Evolutionary conservation across 2,113 vertebrate genomes (phyloP).

Genomic region (Eira barbara): DNA sequence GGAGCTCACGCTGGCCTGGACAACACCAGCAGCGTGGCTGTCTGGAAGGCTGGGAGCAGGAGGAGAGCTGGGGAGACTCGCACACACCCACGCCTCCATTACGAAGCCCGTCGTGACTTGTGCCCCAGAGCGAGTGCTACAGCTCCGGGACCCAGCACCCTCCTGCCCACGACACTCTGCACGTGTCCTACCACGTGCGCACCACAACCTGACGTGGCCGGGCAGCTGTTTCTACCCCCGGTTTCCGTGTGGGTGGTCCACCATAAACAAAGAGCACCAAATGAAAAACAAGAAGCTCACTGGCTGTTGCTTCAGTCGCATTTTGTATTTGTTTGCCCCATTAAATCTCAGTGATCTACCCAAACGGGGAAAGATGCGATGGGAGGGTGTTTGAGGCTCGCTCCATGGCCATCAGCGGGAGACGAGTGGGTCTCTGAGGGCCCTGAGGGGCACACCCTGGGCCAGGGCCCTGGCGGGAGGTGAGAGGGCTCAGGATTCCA

Average conservation of each 20-base stretch:
- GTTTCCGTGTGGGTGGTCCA: not conserved
- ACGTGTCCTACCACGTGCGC: rapidly evolving
- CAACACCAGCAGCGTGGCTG: rapidly evolving
- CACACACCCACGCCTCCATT: rapidly evolving
- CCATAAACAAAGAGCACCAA: rapidly evolving
- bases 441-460: too few species aligned
- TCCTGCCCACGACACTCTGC: not conserved
- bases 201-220: rapidly evolving
- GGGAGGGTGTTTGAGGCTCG: not conserved
- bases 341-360: not conserved
- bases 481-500: rapidly evolving
- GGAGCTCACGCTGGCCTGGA: not conserved
- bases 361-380: not conserved
- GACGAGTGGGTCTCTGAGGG: too few species aligned
- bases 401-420: not conserved
- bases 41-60: not conserved
- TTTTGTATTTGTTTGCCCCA: not conserved
- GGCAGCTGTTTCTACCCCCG: not conserved
- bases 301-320: not conserved
- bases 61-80: rapidly evolving
- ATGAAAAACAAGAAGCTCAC: not conserved
- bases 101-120: rapidly evolving
- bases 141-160: not conserved
- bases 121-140: rapidly evolving
- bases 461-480: too few species aligned